Conservation (phyloP, 2,797 vertebrate genomes). For the Hylomyscus alleni region DNA sequence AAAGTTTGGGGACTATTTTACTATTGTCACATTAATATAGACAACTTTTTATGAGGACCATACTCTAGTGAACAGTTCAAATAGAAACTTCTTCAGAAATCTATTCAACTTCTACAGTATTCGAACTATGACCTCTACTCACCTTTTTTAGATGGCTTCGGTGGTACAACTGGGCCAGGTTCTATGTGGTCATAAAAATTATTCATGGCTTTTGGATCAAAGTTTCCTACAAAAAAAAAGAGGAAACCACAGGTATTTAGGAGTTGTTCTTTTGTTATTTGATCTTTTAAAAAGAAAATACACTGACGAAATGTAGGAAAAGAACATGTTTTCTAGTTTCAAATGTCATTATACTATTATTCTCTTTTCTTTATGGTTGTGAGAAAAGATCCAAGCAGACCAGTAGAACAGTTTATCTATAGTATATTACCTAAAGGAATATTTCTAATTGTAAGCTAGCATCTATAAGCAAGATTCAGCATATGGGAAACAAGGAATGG, state of each 20-base stretch:
- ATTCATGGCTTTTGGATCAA: constrained; percentile 96
- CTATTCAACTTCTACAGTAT: constrained; percentile 38
- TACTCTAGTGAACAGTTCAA: constrained; percentile 14
- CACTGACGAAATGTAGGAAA: constrained; percentile 40
- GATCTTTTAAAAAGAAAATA: constrained; percentile 52
- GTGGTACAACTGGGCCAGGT: constrained; percentile 96
- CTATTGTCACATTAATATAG: neutral
- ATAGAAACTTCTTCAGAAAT: constrained; percentile 48
- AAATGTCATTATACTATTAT: constrained; percentile 40
- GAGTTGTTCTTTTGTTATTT: constrained; percentile 40
- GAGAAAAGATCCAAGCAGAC: constrained; percentile 51
- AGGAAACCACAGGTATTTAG: constrained; percentile 75
- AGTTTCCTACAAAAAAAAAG: constrained; percentile 92
- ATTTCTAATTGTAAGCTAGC: constrained; percentile 49
- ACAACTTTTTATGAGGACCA: constrained; percentile 49
- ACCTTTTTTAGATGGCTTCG: constrained; percentile 96
- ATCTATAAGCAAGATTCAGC: constrained; percentile 22
- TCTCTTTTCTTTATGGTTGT: neutral
- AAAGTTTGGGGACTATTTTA: neutral
- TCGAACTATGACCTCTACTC: constrained; percentile 74
- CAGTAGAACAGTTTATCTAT: neutral
- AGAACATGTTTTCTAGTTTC: constrained; percentile 62
- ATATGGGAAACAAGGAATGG: constrained; percentile 19
- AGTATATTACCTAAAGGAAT: constrained; percentile 37
- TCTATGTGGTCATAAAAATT: constrained; percentile 99